phyloP scores from a whole-genome alignment of 2,797 vertebrate genomes.

The Leptodactylus fallax region DNA sequence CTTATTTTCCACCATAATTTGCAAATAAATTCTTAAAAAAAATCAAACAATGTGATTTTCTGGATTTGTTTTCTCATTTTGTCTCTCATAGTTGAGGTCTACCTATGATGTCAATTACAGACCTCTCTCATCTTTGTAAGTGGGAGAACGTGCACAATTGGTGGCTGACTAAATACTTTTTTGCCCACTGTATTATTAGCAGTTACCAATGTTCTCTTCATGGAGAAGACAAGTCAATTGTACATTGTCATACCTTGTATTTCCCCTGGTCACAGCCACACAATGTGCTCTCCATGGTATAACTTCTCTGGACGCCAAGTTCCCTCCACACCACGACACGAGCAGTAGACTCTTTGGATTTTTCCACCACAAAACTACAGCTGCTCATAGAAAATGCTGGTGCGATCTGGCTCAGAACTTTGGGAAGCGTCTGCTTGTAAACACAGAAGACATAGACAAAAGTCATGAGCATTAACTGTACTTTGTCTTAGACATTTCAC shows the following conservation, averaged over 20 bases:
- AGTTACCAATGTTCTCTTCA: not conserved
- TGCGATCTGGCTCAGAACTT: constrained; percentile 92
- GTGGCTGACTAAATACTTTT: no score
- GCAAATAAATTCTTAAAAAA: no score
- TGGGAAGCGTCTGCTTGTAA: constrained; percentile 87
- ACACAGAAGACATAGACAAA: constrained; percentile 23
- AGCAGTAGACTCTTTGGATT: constrained; percentile 95
- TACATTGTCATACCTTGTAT: constrained; percentile 85
- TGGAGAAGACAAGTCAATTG: not conserved
- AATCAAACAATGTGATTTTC: no score
- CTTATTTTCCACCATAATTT: no score
- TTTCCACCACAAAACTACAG: constrained; percentile 98
- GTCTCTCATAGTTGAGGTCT: no score
- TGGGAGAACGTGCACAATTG: no score
- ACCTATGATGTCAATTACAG: no score
- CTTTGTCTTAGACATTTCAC: no score
- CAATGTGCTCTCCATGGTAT: constrained; percentile 98
- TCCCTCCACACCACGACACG: constrained; percentile 98
- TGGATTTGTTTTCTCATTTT: no score
- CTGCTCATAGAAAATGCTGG: constrained; percentile 95
- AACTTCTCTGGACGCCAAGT: constrained; percentile 95
- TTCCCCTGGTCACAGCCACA: constrained; percentile 98
- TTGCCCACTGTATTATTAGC: not conserved
- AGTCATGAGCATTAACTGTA: no score
- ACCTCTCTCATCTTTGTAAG: no score